Evolutionary conservation across 1,140 invertebrate genomes (phyloP).

Genomic region (Bursaphelenchus mucronatus): DNA sequence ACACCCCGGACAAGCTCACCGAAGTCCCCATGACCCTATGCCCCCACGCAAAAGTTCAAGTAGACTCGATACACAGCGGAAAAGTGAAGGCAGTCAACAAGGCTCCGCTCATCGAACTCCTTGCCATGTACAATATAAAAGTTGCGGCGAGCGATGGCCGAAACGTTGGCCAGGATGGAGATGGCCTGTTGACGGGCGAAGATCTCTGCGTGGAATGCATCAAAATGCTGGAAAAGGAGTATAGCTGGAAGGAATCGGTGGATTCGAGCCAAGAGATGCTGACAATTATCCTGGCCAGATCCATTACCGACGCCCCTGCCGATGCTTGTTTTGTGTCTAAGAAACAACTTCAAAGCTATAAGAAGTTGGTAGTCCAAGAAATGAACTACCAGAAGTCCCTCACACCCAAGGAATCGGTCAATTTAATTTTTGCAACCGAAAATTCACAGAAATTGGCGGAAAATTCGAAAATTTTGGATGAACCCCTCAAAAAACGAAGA

Average conservation of each 20-base stretch:
- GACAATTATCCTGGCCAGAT: constrained; percentile 16
- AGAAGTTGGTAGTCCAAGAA: constrained; percentile 4
- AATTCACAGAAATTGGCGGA: neutral
- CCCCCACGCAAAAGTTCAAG: constrained; percentile 27
- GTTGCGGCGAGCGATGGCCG: constrained; percentile 10
- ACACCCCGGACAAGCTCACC: constrained; percentile 27
- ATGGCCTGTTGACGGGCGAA: constrained; percentile 10
- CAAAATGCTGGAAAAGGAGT: constrained; percentile 24
- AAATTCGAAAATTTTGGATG: no score
- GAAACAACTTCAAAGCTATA: constrained; percentile 7
- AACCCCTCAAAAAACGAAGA: no score
- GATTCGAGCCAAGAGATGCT: constrained; percentile 15
- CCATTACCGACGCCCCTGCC: constrained; percentile 3
- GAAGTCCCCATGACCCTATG: constrained; percentile 30
- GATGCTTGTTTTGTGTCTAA: constrained; percentile 3
- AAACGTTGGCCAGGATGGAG: neutral
- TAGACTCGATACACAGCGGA: constrained; percentile 26
- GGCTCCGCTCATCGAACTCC: constrained; percentile 10
- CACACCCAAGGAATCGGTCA: neutral
- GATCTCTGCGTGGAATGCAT: constrained; percentile 45
- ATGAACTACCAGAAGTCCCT: constrained; percentile 14
- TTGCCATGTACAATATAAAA: constrained; percentile 20
- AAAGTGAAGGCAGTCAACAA: constrained; percentile 31
- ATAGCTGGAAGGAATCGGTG: constrained; percentile 20
- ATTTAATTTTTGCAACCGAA: constrained; percentile 7